phyloP scores from a whole-genome alignment of 2,888 invertebrate species.

The Trichopoda pennipes region DNA sequence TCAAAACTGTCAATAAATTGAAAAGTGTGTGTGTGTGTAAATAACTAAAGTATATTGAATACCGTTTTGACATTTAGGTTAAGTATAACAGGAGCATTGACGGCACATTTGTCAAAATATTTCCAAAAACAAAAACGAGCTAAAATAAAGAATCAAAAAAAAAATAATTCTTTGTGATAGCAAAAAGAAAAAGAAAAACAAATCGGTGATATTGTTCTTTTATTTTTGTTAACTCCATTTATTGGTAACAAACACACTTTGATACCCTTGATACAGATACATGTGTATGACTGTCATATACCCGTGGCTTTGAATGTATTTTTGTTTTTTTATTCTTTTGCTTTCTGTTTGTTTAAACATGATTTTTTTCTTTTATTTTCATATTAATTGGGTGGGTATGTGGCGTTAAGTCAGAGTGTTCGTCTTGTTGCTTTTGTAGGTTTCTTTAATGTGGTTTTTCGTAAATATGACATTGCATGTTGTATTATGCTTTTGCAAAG shows the following conservation, averaged over 20 bases:
- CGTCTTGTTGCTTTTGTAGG: slow-evolving; percentile 11
- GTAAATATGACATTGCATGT: slow-evolving; percentile 57
- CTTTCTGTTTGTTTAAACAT: neutral
- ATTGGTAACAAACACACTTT: slow-evolving; percentile 33
- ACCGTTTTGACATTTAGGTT: slow-evolving; percentile 69
- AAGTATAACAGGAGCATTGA: slow-evolving; percentile 68
- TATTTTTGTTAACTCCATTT: slow-evolving; percentile 5
- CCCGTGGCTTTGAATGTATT: slow-evolving; percentile 47
- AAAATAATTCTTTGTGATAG: slow-evolving; percentile 10
- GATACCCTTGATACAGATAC: slow-evolving; percentile 39
- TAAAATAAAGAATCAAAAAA: no score
- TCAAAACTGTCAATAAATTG: slow-evolving; percentile 11
- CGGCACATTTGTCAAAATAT: slow-evolving; percentile 69
- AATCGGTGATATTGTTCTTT: neutral
- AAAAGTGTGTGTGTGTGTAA: neutral
- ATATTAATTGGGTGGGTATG: slow-evolving; percentile 22
- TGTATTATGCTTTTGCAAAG: slow-evolving; percentile 29
- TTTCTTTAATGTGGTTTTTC: slow-evolving; percentile 43
- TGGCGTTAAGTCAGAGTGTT: slow-evolving; percentile 27
- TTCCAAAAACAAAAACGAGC: slow-evolving; percentile 16
- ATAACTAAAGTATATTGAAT: slow-evolving; percentile 36
- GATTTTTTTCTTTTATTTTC: neutral
- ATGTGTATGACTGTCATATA: slow-evolving; percentile 20
- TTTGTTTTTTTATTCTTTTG: neutral
- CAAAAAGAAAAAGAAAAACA: neutral